phyloP scores from a whole-genome alignment of 2,888 invertebrate species.

The Erannis defoliaria region DNA sequence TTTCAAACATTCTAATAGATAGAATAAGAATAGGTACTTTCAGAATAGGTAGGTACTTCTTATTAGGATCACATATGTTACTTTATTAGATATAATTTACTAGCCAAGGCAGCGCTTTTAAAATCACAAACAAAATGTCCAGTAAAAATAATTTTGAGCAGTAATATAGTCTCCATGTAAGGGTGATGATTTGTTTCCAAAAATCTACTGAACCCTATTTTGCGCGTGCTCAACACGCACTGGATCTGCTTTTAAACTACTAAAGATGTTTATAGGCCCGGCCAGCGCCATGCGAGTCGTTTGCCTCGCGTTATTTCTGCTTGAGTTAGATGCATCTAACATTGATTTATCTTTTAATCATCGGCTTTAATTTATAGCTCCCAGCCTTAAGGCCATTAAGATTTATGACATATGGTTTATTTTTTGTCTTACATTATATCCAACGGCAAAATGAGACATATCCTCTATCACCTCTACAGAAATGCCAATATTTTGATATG shows the following conservation, averaged over 20 bases:
- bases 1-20: no score
- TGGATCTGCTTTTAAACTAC: constrained; percentile 29
- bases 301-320: constrained; percentile 44
- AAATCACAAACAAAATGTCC: no score
- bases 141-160: no score
- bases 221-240: constrained; percentile 2
- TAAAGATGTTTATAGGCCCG: constrained; percentile 35
- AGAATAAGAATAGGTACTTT: no score
- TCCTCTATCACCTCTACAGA: constrained; percentile 42
- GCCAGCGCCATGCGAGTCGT: constrained; percentile 43
- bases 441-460: constrained; percentile 32
- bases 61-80: no score
- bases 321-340: constrained; percentile 47
- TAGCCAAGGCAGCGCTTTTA: no score
- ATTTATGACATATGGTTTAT: constrained; percentile 40
- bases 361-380: constrained; percentile 43
- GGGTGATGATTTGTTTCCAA: not conserved
- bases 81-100: no score
- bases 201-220: no score
- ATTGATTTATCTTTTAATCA: constrained; percentile 48
- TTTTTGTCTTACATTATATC: constrained; percentile 29
- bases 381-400: constrained; percentile 25
- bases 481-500: constrained; percentile 59
- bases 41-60: no score
- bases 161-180: no score